A percentile compares a stretch with the other conserved stretches of the same genome.
Conservation (phyloP, 2,113 vertebrate genomes). For the Cheilinus undulatus region DNA sequence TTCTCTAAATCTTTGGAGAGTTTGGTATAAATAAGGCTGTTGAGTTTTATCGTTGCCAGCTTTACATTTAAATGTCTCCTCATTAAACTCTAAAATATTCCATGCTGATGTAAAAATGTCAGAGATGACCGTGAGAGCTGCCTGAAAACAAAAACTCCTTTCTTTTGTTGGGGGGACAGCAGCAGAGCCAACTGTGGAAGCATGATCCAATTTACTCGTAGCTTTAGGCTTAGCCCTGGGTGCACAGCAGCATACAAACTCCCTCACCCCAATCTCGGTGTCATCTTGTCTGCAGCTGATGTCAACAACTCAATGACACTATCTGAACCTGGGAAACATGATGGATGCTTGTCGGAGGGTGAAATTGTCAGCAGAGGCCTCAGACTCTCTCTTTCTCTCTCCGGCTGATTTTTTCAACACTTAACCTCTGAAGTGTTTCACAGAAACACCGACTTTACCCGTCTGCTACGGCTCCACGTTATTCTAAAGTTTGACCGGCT, state of each 20-base stretch:
- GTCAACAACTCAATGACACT: conserved; percentile 29
- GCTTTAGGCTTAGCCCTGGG: conserved; percentile 47
- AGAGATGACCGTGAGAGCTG: background rate
- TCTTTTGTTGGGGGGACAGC: conserved; percentile 7
- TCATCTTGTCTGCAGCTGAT: conserved; percentile 11
- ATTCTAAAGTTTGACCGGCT: conserved; percentile 13
- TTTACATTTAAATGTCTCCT: no score
- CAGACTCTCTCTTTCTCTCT: conserved; percentile 10
- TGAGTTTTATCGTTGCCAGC: no score
- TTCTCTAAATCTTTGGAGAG: no score
- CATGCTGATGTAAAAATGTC: background rate
- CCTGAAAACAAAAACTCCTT: background rate
- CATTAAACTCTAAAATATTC: background rate
- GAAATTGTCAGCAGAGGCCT: conserved; percentile 23
- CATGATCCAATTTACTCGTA: conserved; percentile 44
- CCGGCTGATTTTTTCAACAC: background rate
- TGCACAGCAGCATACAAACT: conserved; percentile 13
- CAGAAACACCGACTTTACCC: background rate
- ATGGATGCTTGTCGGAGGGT: conserved; percentile 23
- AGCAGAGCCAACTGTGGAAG: conserved; percentile 2
- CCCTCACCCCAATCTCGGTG: conserved; percentile 21
- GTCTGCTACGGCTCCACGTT: background rate
- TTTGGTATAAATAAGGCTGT: no score
- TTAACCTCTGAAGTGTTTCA: conserved; percentile 1
- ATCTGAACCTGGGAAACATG: conserved; percentile 20